Percentiles rank a stretch among this genome's conserved stretches.
Conservation (phyloP, 1,140 invertebrate genomes). For the Homarus americanus region DNA sequence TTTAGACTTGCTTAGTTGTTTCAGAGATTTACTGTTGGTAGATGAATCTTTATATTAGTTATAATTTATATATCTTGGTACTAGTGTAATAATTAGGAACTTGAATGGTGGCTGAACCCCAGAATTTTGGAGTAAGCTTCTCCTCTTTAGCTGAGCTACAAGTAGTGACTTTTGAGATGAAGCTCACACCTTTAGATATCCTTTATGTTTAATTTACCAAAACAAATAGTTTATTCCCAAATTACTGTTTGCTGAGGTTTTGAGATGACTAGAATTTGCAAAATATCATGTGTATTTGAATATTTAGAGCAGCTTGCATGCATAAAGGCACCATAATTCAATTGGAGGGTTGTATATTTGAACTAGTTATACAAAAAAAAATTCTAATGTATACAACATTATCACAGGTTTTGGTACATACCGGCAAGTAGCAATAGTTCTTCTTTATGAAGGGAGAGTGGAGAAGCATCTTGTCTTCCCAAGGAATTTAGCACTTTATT, state of each 20-base stretch:
- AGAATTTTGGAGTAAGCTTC: neutral
- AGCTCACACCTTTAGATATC: neutral
- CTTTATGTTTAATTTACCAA: neutral
- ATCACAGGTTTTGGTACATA: neutral
- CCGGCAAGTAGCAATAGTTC: neutral
- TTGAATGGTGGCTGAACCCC: neutral
- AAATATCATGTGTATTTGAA: neutral
- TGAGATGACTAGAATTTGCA: neutral
- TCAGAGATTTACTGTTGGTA: neutral
- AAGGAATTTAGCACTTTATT: neutral
- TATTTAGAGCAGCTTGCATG: neutral
- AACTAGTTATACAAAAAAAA: neutral
- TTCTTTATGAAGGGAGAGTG: slow-evolving; percentile 45
- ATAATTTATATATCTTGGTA: neutral
- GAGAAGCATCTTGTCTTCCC: slow-evolving; percentile 50
- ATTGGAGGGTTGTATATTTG: neutral
- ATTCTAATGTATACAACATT: neutral
- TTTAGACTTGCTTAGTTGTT: neutral
- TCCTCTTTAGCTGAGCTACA: neutral
- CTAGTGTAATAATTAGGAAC: neutral
- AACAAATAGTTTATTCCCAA: neutral
- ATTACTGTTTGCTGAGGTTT: neutral
- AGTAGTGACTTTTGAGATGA: neutral
- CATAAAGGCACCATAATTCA: neutral
- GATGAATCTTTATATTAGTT: neutral